Conservation (phyloP, 2,113 vertebrate species). For the Aplodontia rufa region DNA sequence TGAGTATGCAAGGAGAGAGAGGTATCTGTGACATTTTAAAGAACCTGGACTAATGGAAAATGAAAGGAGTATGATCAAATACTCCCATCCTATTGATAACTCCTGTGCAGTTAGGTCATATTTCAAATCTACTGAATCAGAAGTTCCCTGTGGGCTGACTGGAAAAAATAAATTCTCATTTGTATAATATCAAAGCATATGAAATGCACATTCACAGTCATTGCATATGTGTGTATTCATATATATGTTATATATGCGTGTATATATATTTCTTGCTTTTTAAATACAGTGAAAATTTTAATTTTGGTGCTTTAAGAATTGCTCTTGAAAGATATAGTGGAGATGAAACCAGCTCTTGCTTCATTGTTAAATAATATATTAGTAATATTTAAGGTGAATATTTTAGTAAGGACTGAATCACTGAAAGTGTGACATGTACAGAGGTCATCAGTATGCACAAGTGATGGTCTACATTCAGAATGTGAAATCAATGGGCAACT, state of each 20-base stretch:
- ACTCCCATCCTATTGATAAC: background rate
- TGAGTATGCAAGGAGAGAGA: background rate
- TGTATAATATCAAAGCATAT: background rate
- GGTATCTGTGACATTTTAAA: background rate
- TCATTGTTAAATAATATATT: background rate
- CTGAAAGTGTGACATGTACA: background rate
- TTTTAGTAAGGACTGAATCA: background rate
- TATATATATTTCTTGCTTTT: background rate
- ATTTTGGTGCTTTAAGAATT: conserved; percentile 13
- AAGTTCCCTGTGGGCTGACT: background rate
- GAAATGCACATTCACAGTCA: background rate
- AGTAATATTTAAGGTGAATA: background rate
- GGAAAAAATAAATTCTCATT: conserved; percentile 8
- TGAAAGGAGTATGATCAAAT: background rate
- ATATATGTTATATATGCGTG: background rate
- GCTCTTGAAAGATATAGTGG: background rate
- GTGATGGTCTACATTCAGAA: background rate
- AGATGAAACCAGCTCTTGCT: background rate
- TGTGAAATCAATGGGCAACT: background rate
- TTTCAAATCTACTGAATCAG: background rate
- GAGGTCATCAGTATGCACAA: background rate
- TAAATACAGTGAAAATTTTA: background rate
- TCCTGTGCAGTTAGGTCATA: background rate
- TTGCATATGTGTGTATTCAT: background rate
- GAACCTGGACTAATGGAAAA: background rate